Evolutionary conservation across 2,888 invertebrate species (phyloP).

Genomic region (Archaeoteleia sp.): DNA sequence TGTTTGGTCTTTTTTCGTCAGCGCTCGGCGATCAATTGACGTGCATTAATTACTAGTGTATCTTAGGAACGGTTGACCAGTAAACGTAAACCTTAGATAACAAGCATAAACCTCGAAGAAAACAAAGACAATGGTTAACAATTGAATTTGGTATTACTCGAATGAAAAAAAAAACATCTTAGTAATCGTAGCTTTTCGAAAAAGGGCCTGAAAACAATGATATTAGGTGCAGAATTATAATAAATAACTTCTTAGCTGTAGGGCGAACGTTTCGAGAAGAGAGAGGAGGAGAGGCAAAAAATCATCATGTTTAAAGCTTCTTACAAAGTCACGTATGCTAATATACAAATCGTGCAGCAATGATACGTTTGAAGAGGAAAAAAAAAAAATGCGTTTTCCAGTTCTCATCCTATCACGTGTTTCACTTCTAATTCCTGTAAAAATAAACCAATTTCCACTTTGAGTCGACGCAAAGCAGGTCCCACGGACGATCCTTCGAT

Average conservation of each 20-base stretch:
- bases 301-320: conserved; percentile 20
- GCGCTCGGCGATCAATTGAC: conserved; percentile 59
- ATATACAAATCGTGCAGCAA: neutral
- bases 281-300: conserved; percentile 8
- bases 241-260: conserved; percentile 49
- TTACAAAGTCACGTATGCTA: conserved; percentile 3
- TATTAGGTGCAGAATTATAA: conserved; percentile 45
- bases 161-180: conserved; percentile 24
- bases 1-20: conserved; percentile 47
- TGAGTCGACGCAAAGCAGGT: conserved; percentile 43
- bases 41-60: conserved; percentile 62
- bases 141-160: conserved; percentile 44
- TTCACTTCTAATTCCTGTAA: conserved; percentile 2
- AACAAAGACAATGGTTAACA: conserved; percentile 14
- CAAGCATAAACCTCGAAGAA: conserved; percentile 24
- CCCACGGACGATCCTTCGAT: conserved; percentile 54
- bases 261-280: conserved; percentile 16
- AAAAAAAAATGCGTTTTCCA: conserved; percentile 3
- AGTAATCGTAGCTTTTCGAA: conserved; percentile 40
- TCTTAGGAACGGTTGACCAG: conserved; percentile 46
- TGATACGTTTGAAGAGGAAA: neutral
- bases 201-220: conserved; percentile 8
- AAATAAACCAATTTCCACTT: conserved; percentile 21
- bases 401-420: conserved; percentile 2
- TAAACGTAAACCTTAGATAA: conserved; percentile 43